These are phyloP conservation scores for Diorhabda elongata DNA, from an alignment of 1,140 invertebrate species.

Conservation along the genomic window DNA sequence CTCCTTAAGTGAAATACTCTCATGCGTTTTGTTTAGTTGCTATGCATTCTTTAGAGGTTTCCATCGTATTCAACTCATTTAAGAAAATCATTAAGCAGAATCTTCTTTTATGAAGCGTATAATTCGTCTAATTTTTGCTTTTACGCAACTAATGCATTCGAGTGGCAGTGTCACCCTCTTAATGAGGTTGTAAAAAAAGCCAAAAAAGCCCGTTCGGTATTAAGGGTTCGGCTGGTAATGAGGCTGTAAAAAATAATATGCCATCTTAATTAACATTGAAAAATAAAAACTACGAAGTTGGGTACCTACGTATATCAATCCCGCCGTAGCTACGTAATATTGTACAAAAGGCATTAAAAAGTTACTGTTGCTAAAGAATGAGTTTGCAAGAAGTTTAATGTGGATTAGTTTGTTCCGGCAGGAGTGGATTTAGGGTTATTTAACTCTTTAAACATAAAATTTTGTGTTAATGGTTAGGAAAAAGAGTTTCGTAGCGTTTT, in stretches of 20 bases:
- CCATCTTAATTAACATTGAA: conserved; percentile 18
- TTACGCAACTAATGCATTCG: conserved; percentile 13
- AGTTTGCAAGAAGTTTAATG: conserved; percentile 27
- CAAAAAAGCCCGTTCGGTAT: conserved; percentile 12
- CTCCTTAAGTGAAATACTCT: not conserved
- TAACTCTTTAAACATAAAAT: too few species aligned
- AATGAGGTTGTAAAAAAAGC: conserved; percentile 18
- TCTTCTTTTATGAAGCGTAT: conserved; percentile 16
- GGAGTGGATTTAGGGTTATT: not conserved
- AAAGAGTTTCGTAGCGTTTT: too few species aligned
- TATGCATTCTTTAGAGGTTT: conserved; percentile 1
- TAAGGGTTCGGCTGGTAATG: conserved; percentile 15
- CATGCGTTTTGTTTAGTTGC: not conserved
- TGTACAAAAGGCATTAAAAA: conserved; percentile 23
- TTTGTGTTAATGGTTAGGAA: too few species aligned
- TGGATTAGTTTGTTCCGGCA: conserved; percentile 27
- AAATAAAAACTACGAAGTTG: conserved; percentile 7
- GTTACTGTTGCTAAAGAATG: conserved; percentile 25
- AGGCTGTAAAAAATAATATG: conserved; percentile 20
- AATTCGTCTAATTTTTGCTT: conserved; percentile 5
- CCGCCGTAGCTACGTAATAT: conserved; percentile 12
- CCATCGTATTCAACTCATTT: not conserved
- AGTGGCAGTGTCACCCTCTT: conserved; percentile 20
- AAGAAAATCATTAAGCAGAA: conserved; percentile 10
- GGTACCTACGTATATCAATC: conserved; percentile 15